Base-by-base conservation (phyloP, 2,113 vertebrate genomes). In the Ptychochromis oligacanthus region DNA sequence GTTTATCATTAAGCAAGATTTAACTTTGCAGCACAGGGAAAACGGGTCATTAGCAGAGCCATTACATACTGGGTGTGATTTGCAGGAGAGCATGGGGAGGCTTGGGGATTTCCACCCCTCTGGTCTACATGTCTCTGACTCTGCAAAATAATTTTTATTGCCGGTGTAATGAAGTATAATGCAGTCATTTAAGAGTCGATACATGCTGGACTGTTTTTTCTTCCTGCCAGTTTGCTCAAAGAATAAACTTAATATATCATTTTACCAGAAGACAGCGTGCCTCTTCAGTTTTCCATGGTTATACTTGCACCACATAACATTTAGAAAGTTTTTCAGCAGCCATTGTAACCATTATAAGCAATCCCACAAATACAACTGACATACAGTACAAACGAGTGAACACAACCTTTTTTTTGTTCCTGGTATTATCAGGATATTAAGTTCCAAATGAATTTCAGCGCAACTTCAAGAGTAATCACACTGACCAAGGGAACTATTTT, bases 31-130 rank as follows among this genome's bases (percentile, higher is more conserved):
- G 18, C 52, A 17, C 40, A 24, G 24, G 9, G 56, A 40, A 70
- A 54, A 46, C 22, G 18, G 57, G 36, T 74, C 49, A 75, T 78
- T 79, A 87, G 65, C 38, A 13, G 7, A 80, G 57, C 56, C 55
- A n/a, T 72, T 34, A 72, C 54, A 34, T n/a, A 54, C 46, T 72
- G 67, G 26, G 46, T 72, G 46, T 10, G 2, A 72, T 52, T n/a
- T 54, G 46, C 67, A 13, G 31, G 17, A 24, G 24, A 52, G 65
- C 65, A 31, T 20, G 24, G 40, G 46, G 24, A 49, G 40, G 10
- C 2, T 3, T 70, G 65, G 15, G 15, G 24, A 70, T 70, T 70
- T 43, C 43, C 40, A 31, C 24, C 40, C 22, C 18, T 43, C 12
- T 43, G 14, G 14, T 17, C 5, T 49, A 49, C 15, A 17, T 15